Conservation (phyloP, 2,797 vertebrate genomes). For the Rhinoraja longicauda region DNA sequence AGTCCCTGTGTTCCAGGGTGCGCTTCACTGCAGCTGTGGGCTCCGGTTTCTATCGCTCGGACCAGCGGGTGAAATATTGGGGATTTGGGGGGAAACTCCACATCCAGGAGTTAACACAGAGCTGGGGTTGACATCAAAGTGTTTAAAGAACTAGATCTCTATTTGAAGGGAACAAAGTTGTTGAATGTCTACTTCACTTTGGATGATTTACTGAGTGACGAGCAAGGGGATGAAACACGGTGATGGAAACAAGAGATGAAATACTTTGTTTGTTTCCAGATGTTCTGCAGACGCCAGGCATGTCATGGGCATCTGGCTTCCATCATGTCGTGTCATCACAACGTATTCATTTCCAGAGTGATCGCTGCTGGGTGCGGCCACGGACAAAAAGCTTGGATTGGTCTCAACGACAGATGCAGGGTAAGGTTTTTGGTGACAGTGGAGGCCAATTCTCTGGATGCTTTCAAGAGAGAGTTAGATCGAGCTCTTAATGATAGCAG, state of each 20-base stretch:
- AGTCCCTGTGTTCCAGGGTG: background rate
- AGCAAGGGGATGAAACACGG: background rate
- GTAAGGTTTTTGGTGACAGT: background rate
- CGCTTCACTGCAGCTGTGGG: background rate
- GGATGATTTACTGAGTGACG: background rate
- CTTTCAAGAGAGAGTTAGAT: too few species aligned
- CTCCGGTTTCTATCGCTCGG: background rate
- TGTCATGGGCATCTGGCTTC: background rate
- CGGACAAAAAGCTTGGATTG: background rate
- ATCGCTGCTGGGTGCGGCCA: accelerated
- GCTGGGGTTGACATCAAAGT: background rate
- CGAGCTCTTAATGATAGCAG: too few species aligned
- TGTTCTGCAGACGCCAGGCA: background rate
- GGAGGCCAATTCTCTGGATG: too few species aligned
- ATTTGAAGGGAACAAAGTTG: background rate
- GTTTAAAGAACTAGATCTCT: background rate
- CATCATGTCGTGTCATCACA: background rate
- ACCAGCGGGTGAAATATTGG: background rate
- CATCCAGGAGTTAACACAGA: background rate
- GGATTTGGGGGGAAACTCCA: background rate
- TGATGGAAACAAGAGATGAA: background rate
- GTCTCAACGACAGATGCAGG: background rate
- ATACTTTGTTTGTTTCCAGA: background rate
- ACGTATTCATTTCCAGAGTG: background rate
- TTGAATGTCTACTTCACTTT: background rate